A percentile compares a stretch with the other conserved stretches of the same genome.
phyloP scores from a whole-genome alignment of 2,797 vertebrate genomes.

The Erethizon dorsatum region DNA sequence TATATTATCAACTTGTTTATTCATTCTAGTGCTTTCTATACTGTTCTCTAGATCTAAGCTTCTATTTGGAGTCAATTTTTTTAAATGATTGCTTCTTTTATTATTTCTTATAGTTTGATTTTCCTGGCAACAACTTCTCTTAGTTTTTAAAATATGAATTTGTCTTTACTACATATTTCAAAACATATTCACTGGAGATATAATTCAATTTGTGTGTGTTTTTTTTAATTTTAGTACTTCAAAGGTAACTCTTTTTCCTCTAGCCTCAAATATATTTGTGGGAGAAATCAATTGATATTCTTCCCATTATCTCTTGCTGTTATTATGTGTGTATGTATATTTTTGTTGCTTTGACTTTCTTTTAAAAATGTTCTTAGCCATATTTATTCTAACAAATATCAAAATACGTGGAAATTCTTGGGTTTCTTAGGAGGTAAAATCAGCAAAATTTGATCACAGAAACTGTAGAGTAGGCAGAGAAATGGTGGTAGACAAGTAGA shows the following conservation, averaged over 20 bases:
- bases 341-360: background rate
- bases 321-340: background rate
- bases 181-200: background rate
- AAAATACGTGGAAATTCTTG: background rate
- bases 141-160: background rate
- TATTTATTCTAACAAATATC: background rate
- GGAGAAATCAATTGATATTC: background rate
- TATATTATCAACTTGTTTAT: background rate
- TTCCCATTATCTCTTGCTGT: background rate
- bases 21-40: background rate
- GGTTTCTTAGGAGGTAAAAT: background rate
- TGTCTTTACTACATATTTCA: background rate
- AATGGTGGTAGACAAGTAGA: background rate
- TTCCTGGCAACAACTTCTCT: background rate
- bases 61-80: background rate
- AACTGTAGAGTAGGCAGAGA: background rate
- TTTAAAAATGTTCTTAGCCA: background rate
- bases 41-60: background rate
- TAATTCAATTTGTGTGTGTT: background rate
- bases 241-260: background rate
- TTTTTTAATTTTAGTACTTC: background rate
- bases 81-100: background rate
- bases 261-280: background rate
- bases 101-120: background rate
- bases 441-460: background rate